Conservation (phyloP, 2,888 invertebrate species). For the Endotricha flammealis region DNA sequence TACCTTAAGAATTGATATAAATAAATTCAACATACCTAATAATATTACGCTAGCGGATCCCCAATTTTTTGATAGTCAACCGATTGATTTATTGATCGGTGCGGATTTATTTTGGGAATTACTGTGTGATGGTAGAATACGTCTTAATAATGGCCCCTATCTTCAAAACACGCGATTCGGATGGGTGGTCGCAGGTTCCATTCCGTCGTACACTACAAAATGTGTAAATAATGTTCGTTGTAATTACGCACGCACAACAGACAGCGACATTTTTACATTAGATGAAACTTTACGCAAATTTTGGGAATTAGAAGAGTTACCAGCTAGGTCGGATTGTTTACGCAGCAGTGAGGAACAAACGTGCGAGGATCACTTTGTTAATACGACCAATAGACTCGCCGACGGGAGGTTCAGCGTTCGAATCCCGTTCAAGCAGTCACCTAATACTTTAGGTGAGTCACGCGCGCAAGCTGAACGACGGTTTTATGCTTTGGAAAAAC, state of each 20-base stretch:
- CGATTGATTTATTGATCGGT: conserved; percentile 16
- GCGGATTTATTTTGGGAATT: conserved; percentile 20
- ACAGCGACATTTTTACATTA: background rate
- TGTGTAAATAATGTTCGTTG: conserved; percentile 11
- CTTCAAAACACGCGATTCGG: conserved; percentile 20
- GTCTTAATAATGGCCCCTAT: conserved; percentile 16
- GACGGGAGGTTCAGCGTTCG: conserved; percentile 20
- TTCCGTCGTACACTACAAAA: conserved; percentile 4
- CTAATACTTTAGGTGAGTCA: conserved; percentile 19
- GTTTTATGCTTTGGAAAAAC: conserved; percentile 18
- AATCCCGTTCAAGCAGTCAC: conserved; percentile 16
- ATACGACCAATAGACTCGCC: conserved; percentile 15
- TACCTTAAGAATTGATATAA: conserved; percentile 8
- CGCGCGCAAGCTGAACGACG: conserved; percentile 14
- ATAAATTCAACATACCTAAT: conserved; percentile 12
- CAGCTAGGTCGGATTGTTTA: background rate
- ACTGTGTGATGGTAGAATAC: conserved; percentile 14
- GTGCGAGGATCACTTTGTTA: conserved; percentile 17
- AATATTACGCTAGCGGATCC: conserved; percentile 18
- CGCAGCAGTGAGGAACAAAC: conserved; percentile 10
- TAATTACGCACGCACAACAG: conserved; percentile 11
- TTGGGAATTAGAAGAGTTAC: conserved; percentile 20
- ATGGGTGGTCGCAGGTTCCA: conserved; percentile 18
- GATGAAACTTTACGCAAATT: conserved; percentile 15
- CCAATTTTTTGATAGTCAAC: conserved; percentile 12